phyloP scores from a whole-genome alignment of 2,888 invertebrate species.

The Eupithecia tripunctaria region DNA sequence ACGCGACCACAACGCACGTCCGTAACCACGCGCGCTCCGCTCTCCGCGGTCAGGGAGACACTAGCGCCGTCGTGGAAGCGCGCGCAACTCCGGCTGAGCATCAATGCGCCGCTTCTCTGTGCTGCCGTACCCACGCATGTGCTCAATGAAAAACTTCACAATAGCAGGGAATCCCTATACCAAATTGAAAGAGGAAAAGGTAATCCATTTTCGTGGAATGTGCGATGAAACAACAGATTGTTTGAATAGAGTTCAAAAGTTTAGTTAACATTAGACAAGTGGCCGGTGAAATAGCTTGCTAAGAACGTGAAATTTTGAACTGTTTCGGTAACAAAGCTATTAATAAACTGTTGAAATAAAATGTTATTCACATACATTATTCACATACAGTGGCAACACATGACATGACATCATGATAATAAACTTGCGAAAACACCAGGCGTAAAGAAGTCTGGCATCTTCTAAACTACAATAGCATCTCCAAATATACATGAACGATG shows the following conservation, averaged over 20 bases:
- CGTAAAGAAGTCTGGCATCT: slow-evolving; percentile 1
- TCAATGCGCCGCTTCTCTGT: slow-evolving; percentile 50
- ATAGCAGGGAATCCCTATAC: slow-evolving; percentile 23
- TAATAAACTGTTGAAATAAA: background rate
- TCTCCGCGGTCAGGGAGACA: slow-evolving; percentile 58
- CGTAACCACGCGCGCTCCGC: slow-evolving; percentile 62
- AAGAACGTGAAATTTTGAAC: background rate
- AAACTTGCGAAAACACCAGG: background rate
- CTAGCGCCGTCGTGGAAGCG: slow-evolving; percentile 41
- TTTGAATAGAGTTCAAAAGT: background rate
- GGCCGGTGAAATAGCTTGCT: background rate
- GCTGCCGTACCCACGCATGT: slow-evolving; percentile 55
- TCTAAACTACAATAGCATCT: slow-evolving; percentile 4
- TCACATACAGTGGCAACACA: background rate
- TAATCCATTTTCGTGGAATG: slow-evolving; percentile 5
- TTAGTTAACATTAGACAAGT: background rate
- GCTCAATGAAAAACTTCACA: slow-evolving; percentile 39
- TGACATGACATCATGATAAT: slow-evolving; percentile 1
- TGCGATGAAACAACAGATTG: background rate
- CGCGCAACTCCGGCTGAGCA: slow-evolving; percentile 47
- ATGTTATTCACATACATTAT: no score
- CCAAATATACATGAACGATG: slow-evolving; percentile 36
- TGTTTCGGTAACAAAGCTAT: background rate
- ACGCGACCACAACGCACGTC: slow-evolving; percentile 57
- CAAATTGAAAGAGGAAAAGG: slow-evolving; percentile 4